A percentile compares a stretch with the other conserved stretches of the same genome.
These are phyloP conservation scores for Geococcyx californianus DNA, from an alignment of 2,113 vertebrate genomes.

Conservation along the genomic window DNA sequence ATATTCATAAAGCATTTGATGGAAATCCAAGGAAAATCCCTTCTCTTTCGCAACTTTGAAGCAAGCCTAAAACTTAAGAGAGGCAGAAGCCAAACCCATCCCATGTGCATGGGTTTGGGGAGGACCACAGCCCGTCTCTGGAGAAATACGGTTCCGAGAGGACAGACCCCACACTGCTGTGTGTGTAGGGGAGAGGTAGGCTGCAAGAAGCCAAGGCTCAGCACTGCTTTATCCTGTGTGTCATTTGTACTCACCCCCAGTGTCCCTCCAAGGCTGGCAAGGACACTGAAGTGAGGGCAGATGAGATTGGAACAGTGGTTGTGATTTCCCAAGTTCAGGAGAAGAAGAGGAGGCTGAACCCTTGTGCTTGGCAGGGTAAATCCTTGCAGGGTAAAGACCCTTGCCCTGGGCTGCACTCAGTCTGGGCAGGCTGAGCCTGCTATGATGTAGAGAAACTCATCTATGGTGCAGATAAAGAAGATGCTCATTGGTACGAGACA, in stretches of 20 bases:
- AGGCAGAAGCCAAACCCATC: not conserved
- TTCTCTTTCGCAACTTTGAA: slow-evolving; percentile 19
- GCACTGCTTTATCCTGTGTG: not conserved
- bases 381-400: not conserved
- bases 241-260: not conserved
- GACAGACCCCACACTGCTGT: rapidly evolving
- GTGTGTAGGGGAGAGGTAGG: not conserved
- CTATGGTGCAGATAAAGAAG: not conserved
- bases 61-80: not conserved
- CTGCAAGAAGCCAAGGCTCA: not conserved
- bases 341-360: not conserved
- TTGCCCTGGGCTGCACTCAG: not conserved
- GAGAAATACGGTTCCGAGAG: not conserved
- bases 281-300: not conserved
- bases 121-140: not conserved
- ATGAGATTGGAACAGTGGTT: not conserved
- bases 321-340: not conserved
- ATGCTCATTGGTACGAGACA: rapidly evolving
- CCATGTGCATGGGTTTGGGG: not conserved
- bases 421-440: not conserved
- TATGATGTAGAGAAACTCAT: not conserved
- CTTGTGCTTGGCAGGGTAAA: not conserved
- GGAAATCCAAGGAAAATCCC: slow-evolving; percentile 58
- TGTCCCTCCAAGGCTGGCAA: not conserved
- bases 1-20: slow-evolving; percentile 45